Evolutionary conservation across 2,797 vertebrate genomes (phyloP).

Genomic region (Acanthurus leucopareius): DNA sequence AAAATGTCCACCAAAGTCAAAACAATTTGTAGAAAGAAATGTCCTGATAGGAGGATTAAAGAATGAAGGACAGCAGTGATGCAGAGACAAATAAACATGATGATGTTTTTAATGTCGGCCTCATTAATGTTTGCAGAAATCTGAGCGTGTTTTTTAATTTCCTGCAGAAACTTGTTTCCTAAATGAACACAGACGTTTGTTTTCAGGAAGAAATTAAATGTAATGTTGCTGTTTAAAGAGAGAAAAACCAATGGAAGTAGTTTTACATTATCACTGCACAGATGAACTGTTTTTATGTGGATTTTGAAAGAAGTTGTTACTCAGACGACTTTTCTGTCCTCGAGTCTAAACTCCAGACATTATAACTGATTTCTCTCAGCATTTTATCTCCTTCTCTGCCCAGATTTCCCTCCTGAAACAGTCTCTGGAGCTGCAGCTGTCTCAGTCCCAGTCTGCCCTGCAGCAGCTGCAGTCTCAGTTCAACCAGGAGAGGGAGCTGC

Average conservation of each 20-base stretch:
- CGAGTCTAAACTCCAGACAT: background rate
- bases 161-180: slow-evolving; percentile 8
- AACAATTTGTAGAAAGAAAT: background rate
- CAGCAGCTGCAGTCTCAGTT: slow-evolving; percentile 97
- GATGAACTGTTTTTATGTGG: slow-evolving; percentile 2
- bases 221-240: background rate
- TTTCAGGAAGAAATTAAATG: background rate
- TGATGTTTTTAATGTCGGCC: slow-evolving; percentile 24
- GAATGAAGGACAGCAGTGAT: background rate
- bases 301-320: background rate
- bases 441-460: slow-evolving; percentile 95
- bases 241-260: too few species aligned
- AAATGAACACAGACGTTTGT: background rate
- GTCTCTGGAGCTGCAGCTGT: slow-evolving; percentile 97
- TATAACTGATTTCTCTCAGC: background rate
- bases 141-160: slow-evolving; percentile 2
- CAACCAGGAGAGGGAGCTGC: slow-evolving; percentile 95
- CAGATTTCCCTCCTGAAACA: slow-evolving; percentile 97
- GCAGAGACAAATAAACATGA: slow-evolving; percentile 1
- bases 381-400: background rate
- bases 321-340: background rate
- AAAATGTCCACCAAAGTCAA: background rate
- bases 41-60: slow-evolving; percentile 3
- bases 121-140: slow-evolving; percentile 13
- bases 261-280: too few species aligned